Evolutionary conservation across 2,888 invertebrate species (phyloP), one percentile per base, ranked within the genome.

Genomic region (Nephrotoma guestfalica): DNA sequence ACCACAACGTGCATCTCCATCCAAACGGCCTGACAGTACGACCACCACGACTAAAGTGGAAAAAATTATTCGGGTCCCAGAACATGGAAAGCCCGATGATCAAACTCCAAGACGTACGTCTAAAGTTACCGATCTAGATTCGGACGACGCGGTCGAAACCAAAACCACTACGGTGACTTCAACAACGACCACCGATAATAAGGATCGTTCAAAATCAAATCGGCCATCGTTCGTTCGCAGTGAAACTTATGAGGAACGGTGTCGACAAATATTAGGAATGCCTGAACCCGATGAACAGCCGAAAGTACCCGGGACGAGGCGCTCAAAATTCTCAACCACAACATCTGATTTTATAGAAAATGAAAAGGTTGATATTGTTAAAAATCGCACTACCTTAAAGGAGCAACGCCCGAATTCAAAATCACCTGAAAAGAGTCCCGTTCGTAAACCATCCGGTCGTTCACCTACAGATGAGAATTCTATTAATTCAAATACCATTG

Each of bases 241-340:
- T 51, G 95, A 95, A 90, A 95, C 95, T 0, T 95, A 95, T 88
- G 95, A 95, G 90, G 95, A 95, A 90, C 92, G 95, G 45, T 95
- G 95, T 88, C 93, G 94, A 51, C 93, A 95, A 89, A 95, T 95
- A 88, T 92, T 95, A 57, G 95, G 95, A 3, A 94, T 95, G 92
- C 86, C 86, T 9, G 84, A 84, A 84, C 84, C 84, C 41, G 84
- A 84, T 15, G 42, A 41, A 2, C 41, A 41, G n/a, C 84, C 84
- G 0, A 84, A 84, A 84, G n/a, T 15, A 41, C 84, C 84, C n/a
- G 41, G 13, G 3, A 30, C 30, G 30, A 7, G 71, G 2, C 71
- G 71, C 4, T 71, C 71, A 1, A 41, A 84, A 11, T 84, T 42
- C n/a, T 41, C 84, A 41, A 84, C 84, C n/a, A 41, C 41, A 84